Evolutionary conservation across 2,888 invertebrate species (phyloP).

Genomic region (Noctua comes): DNA sequence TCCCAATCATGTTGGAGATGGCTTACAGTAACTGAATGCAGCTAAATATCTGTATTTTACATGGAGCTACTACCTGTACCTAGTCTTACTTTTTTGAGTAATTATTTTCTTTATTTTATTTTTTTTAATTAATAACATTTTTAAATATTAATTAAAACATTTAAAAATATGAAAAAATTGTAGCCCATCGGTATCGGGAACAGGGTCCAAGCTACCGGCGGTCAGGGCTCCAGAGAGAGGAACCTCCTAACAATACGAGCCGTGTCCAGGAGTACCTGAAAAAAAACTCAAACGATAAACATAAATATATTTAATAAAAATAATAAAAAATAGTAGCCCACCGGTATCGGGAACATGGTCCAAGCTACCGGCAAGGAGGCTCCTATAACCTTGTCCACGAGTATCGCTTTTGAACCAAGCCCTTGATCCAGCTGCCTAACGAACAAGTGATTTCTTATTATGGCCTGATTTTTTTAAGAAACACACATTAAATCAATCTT

Average conservation of each 20-base stretch:
- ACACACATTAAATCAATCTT: background rate
- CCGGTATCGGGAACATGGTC: background rate
- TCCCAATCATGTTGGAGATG: background rate
- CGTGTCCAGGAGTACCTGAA: too few species aligned
- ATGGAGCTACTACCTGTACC: too few species aligned
- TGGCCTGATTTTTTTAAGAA: too few species aligned
- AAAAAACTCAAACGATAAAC: accelerated
- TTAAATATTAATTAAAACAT: background rate
- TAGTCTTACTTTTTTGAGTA: background rate
- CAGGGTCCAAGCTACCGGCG: too few species aligned
- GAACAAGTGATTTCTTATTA: background rate
- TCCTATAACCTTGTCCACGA: background rate
- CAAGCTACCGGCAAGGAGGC: background rate
- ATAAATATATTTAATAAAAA: too few species aligned
- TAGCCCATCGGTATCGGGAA: too few species aligned
- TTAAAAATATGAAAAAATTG: too few species aligned
- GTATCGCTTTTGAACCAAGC: background rate
- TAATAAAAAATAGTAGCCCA: background rate
- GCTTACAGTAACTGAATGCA: background rate
- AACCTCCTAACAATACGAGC: too few species aligned
- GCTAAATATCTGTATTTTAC: background rate
- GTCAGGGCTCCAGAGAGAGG: too few species aligned
- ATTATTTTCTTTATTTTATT: background rate
- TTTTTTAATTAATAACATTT: background rate
- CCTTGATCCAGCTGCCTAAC: background rate